Evolutionary conservation across 2,797 vertebrate genomes (phyloP), one percentile per base, ranked within the genome.

Genomic region (Danio tinwini): DNA sequence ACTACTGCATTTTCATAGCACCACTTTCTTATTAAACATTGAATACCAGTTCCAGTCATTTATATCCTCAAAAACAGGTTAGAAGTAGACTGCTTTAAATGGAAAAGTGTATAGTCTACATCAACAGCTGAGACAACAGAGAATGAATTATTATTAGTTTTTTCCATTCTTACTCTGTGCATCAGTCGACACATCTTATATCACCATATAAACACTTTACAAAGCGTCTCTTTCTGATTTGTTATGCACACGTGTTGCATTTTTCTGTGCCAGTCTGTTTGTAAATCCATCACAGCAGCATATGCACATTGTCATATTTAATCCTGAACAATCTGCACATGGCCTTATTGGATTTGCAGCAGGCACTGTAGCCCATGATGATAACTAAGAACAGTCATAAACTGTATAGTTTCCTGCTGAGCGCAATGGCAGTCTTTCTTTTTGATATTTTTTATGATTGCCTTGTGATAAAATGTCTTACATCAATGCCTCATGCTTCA

Each of bases 221-320:
- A 13, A 29, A 37, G 10, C 0, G 7, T 11, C 49, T 37, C 67
- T 13, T 8, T 44, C 58, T 71, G 67, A 71, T 71, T 63, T 47
- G 50, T 58, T n/a, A 64, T 65, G 29, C 52, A 74, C 59, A 80
- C 2, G 39, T 47, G 44, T 73, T 47, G 44, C 7, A 14, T 67
- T 67, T 80, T 47, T 67, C 52, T 56, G 16, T 58, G 40, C n/a
- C 70, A 58, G 17, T 74, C 47, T 83, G 69, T 82, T 73, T 82
- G 49, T 74, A 70, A 82, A 79, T 55, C 37, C 21, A 75, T 69
- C 55, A 72, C 29, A 75, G 16, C 37, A 39, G 40, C 7, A 55
- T 71, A 40, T 29, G 59, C 6, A 5, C 6, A 63, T 6, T 13
- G 19, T 40, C 29, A 53, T 62, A 13, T 70, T 63, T 19, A 70